Percentiles rank a stretch among this genome's conserved stretches.
Conservation (phyloP, 2,113 vertebrate genomes). For the Danionella cerebrum region DNA sequence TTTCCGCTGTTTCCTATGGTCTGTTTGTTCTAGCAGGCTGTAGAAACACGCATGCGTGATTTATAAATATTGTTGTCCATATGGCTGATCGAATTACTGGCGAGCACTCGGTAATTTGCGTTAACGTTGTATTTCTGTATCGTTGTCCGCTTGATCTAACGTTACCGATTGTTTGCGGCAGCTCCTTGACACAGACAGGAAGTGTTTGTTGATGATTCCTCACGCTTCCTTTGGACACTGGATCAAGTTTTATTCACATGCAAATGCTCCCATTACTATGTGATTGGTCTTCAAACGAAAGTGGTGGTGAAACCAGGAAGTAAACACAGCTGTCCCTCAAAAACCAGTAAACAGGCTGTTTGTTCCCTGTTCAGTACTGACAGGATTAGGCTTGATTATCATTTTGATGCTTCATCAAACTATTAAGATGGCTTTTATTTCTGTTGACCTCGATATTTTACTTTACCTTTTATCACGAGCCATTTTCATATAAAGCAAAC, state of each 20-base stretch:
- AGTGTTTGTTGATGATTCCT: neutral
- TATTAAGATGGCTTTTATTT: neutral
- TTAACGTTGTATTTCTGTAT: neutral
- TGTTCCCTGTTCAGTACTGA: neutral
- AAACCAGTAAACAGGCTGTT: neutral
- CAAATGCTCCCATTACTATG: neutral
- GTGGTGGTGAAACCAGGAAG: neutral
- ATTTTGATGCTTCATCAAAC: too few relatives aligned
- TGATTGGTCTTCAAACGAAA: neutral
- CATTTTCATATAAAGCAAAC: too few relatives aligned
- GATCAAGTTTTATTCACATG: neutral
- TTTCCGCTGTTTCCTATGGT: constrained; percentile 54
- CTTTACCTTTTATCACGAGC: too few relatives aligned
- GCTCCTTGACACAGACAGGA: neutral
- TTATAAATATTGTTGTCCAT: constrained; percentile 14
- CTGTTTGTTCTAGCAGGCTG: constrained; percentile 60
- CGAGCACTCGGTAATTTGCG: neutral
- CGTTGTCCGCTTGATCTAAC: neutral
- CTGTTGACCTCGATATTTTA: neutral
- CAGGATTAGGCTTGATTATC: neutral
- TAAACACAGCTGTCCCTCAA: neutral
- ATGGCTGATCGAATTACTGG: neutral
- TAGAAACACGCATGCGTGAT: constrained; percentile 54
- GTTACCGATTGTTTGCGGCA: neutral
- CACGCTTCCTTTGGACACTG: neutral